Evolutionary conservation across 2,797 vertebrate species (phyloP).

Genomic region (Hydrolagus colliei): DNA sequence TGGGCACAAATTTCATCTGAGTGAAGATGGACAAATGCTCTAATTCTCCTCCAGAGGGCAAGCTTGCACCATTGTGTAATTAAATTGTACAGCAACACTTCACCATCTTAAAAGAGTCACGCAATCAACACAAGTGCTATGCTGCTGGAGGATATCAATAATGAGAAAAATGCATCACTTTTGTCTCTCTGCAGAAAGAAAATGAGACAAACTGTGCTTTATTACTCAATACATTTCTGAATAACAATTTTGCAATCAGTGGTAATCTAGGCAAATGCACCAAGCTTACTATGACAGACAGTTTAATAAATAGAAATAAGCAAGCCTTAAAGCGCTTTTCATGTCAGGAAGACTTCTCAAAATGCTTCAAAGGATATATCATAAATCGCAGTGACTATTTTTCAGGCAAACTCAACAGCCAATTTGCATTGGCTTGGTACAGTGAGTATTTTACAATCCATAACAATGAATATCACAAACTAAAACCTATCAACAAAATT

Average conservation of each 20-base stretch:
- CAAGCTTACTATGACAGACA: background rate
- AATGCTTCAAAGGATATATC: too few species aligned
- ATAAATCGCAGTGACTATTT: too few species aligned
- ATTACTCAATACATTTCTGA: too few species aligned
- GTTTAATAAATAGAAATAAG: background rate
- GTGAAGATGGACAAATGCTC: too few species aligned
- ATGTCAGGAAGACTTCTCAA: too few species aligned
- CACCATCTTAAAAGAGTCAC: background rate
- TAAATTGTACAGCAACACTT: background rate
- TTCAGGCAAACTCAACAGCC: too few species aligned
- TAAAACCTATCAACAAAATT: too few species aligned
- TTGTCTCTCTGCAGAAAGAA: background rate
- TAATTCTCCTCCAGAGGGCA: conserved; percentile 8
- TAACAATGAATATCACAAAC: background rate
- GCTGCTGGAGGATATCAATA: background rate
- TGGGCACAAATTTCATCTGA: too few species aligned
- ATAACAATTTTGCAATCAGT: background rate
- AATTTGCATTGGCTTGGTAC: too few species aligned
- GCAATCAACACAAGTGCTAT: background rate
- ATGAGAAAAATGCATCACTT: background rate
- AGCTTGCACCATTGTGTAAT: background rate
- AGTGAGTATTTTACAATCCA: background rate
- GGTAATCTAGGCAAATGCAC: too few species aligned
- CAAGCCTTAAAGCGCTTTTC: too few species aligned
- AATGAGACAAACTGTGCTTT: background rate